Evolutionary conservation across 2,888 invertebrate genomes (phyloP).

Genomic region (Bombylius major): DNA sequence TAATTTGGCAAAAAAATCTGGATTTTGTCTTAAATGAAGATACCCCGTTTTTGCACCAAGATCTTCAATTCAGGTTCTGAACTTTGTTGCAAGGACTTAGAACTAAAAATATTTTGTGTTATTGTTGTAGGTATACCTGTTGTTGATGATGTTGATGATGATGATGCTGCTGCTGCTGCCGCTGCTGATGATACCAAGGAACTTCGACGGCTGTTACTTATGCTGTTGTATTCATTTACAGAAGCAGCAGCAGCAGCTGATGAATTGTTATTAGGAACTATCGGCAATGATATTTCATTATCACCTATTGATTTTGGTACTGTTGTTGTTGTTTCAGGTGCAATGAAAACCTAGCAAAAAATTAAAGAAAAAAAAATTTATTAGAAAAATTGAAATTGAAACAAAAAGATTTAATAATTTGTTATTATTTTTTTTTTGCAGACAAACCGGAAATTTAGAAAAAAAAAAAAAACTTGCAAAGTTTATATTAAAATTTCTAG

Average conservation of each 20-base stretch:
- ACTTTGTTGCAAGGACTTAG: no score
- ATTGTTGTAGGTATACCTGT: no score
- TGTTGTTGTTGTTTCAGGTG: conserved; percentile 25
- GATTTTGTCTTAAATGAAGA: no score
- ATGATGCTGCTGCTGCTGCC: conserved; percentile 7
- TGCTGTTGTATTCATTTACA: neutral
- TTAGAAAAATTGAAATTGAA: neutral
- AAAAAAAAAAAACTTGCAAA: no score
- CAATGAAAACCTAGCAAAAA: conserved; percentile 22
- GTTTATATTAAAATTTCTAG: no score
- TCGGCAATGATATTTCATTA: conserved; percentile 11
- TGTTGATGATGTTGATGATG: neutral
- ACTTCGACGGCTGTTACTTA: neutral
- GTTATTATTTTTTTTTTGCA: no score
- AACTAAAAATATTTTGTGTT: no score
- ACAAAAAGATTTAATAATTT: no score
- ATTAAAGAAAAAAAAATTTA: neutral
- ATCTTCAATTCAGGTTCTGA: no score
- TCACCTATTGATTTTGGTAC: conserved; percentile 11
- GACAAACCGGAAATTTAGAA: no score
- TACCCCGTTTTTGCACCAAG: no score
- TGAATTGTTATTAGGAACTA: conserved; percentile 9
- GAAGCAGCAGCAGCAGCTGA: neutral
- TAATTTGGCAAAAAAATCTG: no score
- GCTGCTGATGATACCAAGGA: conserved; percentile 13